Conservation (phyloP, 2,797 vertebrate species). For the Ctenochaetus hawaiiensis region DNA sequence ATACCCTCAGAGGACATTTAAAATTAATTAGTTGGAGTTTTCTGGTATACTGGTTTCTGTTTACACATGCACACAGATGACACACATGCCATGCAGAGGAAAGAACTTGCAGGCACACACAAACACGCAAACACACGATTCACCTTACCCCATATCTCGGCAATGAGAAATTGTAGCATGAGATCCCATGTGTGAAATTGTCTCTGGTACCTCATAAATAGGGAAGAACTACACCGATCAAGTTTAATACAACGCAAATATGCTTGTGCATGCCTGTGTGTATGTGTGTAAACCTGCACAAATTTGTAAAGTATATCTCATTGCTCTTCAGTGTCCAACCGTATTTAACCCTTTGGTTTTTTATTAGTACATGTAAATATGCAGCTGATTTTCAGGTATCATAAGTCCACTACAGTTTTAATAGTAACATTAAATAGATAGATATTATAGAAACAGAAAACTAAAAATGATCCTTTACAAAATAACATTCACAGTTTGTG, state of each 20-base stretch:
- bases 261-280: slow-evolving; percentile 27
- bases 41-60: slow-evolving; percentile 20
- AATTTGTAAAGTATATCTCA: background rate
- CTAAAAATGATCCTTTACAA: background rate
- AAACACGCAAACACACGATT: slow-evolving; percentile 5
- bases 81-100: background rate
- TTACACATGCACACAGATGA: background rate
- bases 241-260: slow-evolving; percentile 62
- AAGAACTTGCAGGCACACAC: background rate
- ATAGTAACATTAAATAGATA: background rate
- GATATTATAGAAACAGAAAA: background rate
- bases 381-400: slow-evolving; percentile 1
- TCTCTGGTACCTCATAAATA: slow-evolving; percentile 69
- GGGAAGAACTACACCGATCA: slow-evolving; percentile 53
- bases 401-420: slow-evolving; percentile 1
- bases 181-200: slow-evolving; percentile 80
- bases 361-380: background rate
- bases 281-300: background rate
- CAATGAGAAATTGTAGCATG: slow-evolving; percentile 56
- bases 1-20: slow-evolving; percentile 32
- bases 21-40: slow-evolving; percentile 17
- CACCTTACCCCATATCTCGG: slow-evolving; percentile 23
- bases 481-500: slow-evolving; percentile 15
- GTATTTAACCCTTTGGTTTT: background rate
- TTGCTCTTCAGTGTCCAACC: background rate